These are phyloP conservation scores for Onychostruthus taczanowskii DNA, from an alignment of 2,113 vertebrate genomes.

Conservation along the genomic window DNA sequence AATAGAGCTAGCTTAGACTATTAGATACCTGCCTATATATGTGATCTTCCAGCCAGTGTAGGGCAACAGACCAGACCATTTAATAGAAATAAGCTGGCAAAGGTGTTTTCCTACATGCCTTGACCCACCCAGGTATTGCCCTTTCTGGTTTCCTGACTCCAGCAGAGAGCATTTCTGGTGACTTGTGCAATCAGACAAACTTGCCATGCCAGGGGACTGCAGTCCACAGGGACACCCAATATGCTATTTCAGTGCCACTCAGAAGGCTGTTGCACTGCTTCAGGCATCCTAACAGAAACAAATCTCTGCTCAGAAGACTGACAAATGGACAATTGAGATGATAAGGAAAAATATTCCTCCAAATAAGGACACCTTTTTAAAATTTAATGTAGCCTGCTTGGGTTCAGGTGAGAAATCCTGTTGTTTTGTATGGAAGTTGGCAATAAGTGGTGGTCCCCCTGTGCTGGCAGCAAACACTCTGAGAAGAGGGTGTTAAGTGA, in stretches of 20 bases:
- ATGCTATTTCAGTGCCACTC: background rate
- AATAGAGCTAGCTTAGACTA: background rate
- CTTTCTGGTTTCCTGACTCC: background rate
- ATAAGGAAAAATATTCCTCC: background rate
- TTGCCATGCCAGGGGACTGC: background rate
- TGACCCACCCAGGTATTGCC: background rate
- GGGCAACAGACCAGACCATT: background rate
- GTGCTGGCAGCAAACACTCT: background rate
- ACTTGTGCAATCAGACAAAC: background rate
- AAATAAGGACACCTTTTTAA: background rate
- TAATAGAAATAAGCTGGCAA: background rate
- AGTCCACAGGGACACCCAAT: background rate
- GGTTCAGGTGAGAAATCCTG: background rate
- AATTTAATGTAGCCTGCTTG: background rate
- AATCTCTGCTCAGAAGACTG: background rate
- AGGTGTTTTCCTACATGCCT: background rate
- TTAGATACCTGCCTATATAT: background rate
- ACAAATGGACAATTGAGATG: background rate
- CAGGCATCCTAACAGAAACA: background rate
- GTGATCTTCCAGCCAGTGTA: background rate
- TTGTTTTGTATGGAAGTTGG: background rate
- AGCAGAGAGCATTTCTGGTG: background rate
- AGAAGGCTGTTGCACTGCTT: background rate
- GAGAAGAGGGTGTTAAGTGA: constrained; percentile 23
- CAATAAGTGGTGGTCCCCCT: background rate